A percentile compares a stretch with the other conserved stretches of the same genome.
Evolutionary conservation across 2,113 vertebrate genomes (phyloP).

Genomic region (Sebastes schlegelii): DNA sequence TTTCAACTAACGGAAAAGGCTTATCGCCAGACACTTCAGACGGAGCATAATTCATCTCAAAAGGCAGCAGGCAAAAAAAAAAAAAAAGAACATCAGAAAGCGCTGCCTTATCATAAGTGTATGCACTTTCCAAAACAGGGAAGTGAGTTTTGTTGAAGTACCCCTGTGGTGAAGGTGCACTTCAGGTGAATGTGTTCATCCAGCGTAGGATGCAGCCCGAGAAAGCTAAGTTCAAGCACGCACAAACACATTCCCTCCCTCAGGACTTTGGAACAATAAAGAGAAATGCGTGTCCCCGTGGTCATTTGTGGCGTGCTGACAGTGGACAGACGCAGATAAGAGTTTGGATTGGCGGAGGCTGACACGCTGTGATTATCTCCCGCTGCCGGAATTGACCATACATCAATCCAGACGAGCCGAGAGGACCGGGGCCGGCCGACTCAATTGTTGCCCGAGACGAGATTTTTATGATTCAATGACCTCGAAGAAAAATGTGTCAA

Average conservation of each 20-base stretch:
- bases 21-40: slow-evolving; percentile 40
- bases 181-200: slow-evolving; percentile 48
- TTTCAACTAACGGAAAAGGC: slow-evolving; percentile 19
- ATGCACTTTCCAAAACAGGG: slow-evolving; percentile 23
- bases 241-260: slow-evolving; percentile 51
- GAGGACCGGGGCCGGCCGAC: slow-evolving; percentile 57
- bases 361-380: slow-evolving; percentile 82
- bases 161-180: slow-evolving; percentile 26
- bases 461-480: slow-evolving; percentile 76
- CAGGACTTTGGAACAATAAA: slow-evolving; percentile 68
- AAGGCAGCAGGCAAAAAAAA: slow-evolving; percentile 10
- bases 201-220: slow-evolving; percentile 15
- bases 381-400: slow-evolving; percentile 77
- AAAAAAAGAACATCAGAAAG: slow-evolving; percentile 28
- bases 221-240: slow-evolving; percentile 37
- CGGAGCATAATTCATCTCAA: slow-evolving; percentile 47
- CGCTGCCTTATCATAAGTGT: slow-evolving; percentile 41
- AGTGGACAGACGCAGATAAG: slow-evolving; percentile 83
- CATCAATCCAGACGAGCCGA: slow-evolving; percentile 76
- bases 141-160: slow-evolving; percentile 30
- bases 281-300: slow-evolving; percentile 68
- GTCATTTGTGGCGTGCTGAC: slow-evolving; percentile 76
- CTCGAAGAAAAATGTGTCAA: slow-evolving; percentile 61
- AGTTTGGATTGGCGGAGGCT: slow-evolving; percentile 80
- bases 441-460: slow-evolving; percentile 72